Evolutionary conservation across 2,888 invertebrate genomes (phyloP), one percentile per base, ranked within the genome.

Genomic region (Sarcophaga carnaria): DNA sequence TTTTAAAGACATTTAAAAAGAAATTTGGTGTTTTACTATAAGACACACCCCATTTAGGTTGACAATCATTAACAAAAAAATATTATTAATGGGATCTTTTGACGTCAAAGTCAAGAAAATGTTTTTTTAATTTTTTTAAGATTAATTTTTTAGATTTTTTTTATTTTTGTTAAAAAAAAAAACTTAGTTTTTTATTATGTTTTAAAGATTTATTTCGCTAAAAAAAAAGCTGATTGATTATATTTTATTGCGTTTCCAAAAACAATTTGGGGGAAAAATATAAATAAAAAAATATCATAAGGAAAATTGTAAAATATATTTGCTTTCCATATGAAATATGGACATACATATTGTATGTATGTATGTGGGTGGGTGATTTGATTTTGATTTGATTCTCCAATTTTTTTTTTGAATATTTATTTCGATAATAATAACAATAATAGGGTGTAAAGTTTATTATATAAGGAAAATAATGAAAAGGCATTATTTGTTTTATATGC

Each of bases 21-120:
- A 54, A 54, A 54, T 4, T 1, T 17, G 12, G 3, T 4, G 14
- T 54, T 54, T 14, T 54, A 67, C 20, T 67, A 67, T 45, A 47
- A 70, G 75, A 75, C 83, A 84, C 83, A 80, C 83, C 79, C 83
- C 70, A 70, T 62, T 71, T 60, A 27, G 2, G 54, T 2, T 60
- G 37, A 60, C 45, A 71, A 37, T 37, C 37, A 67, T 6, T 66
- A 63, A 64, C 45, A 72, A 37, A 8, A 37, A 37, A 62, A 14
- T 72, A 62, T 54, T 54, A 47, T 37, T 63, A 47, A 79, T 54
- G 67, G 22, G 11, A 37, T 17, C 14, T 75, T 79, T 77, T 80
- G 80, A 86, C 86, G 83, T 72, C 66, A 86, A 74, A 72, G 54
- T 64, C 20, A 20, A 37, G 6, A 37, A 25, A 10, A 71, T 27